Evolutionary conservation across 2,797 vertebrate genomes (phyloP), one percentile per base, ranked within the genome.

Genomic region (Poecile montanus): DNA sequence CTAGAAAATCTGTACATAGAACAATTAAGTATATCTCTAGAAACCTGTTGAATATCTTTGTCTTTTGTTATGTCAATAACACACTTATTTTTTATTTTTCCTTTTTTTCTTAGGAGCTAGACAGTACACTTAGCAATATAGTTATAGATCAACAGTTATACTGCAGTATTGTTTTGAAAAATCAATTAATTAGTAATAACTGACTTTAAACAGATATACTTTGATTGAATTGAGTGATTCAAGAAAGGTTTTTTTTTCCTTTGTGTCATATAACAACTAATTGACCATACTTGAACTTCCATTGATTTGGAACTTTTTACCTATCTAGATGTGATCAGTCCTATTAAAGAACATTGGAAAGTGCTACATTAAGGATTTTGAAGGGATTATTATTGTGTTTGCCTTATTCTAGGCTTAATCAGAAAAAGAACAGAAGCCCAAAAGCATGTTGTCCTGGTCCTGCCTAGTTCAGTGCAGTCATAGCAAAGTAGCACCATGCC

Each of bases 201-300:
- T 73, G 11, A 14, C 19, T 62, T 82, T 60, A 44, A 80, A 50
- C 16, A 72, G 7, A 54, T 11, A 22, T 23, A 73, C 32, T 27
- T 54, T 9, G 2, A 57, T 53, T 53, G 17, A 36, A 58, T 75
- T 4, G 25, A 62, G 18, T 47, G 11, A 70, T 45, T 82, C 25
- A 67, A 56, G 40, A 44, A 78, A 75, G 4, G 4, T 4, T 34
- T 48, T 32, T 84, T 58, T 75, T 83, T 76, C 16, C 16, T 62
- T 88, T 45, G 5, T 47, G 12, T 40, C 47, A 68, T 38, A 29
- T 13, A 62, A 42, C 10, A 90, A 29, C 32, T n/a, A 73, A 47
- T 13, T 7, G 7, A 44, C 10, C 0, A 0, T 34, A 44, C 27
- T 7, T 70, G n/a, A 65, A 56, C 4, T 66, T 88, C 4, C 4